These are phyloP conservation scores for Clamator glandarius DNA, from an alignment of 2,797 vertebrate species.

Conservation along the genomic window DNA sequence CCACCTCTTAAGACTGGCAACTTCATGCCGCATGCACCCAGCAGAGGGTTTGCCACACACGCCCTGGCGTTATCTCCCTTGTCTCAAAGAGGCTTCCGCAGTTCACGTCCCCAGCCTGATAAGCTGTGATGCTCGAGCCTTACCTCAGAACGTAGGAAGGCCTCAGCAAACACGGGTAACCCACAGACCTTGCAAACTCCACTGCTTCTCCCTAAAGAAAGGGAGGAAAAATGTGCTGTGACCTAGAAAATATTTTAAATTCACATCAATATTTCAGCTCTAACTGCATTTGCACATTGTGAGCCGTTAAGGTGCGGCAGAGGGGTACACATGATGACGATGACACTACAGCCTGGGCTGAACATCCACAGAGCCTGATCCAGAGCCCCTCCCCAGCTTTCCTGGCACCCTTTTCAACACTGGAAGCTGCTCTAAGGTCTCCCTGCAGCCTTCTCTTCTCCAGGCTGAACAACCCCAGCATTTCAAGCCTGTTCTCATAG, in stretches of 20 bases:
- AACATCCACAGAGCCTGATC: rapidly evolving
- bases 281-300: neutral
- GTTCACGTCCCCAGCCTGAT: neutral
- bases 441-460: no score
- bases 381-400: no score
- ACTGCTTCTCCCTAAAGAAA: slow-evolving; percentile 88
- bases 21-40: neutral
- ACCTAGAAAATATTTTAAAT: neutral
- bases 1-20: neutral
- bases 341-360: neutral
- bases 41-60: neutral
- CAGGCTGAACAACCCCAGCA: no score
- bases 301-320: neutral
- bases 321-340: rapidly evolving
- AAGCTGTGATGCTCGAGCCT: neutral
- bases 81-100: neutral
- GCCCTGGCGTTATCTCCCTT: neutral
- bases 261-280: neutral
- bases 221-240: neutral
- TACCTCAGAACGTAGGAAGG: slow-evolving; percentile 96
- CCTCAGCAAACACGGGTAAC: slow-evolving; percentile 92
- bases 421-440: no score
- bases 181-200: slow-evolving; percentile 86
- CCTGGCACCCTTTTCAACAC: no score
- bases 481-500: no score